Conservation (phyloP, 2,888 invertebrate genomes). For the Pachymerium ferrugineum region DNA sequence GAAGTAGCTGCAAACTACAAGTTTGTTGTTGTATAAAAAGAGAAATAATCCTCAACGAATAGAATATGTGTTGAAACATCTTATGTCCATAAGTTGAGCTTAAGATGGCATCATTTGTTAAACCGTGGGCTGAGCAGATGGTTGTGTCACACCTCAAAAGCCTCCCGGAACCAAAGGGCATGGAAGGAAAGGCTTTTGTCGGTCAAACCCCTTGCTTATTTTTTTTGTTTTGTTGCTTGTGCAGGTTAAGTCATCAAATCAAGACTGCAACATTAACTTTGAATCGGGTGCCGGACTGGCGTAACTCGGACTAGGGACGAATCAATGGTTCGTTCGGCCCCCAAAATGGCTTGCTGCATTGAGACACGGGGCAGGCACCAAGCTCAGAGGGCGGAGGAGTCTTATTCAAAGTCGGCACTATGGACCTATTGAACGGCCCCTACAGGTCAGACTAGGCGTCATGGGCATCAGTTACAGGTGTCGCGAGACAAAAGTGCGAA, state of each 20-base stretch:
- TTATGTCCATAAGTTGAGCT: no score
- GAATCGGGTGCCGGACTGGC: not conserved
- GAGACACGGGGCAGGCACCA: not conserved
- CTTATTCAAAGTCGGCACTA: not conserved
- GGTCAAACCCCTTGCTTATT: not conserved
- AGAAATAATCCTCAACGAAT: no score
- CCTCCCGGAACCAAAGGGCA: no score
- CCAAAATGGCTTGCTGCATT: not conserved
- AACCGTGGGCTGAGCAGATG: not conserved
- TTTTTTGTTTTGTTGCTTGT: not conserved
- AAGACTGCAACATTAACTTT: not conserved
- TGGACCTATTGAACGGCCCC: not conserved
- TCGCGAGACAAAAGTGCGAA: slow-evolving; percentile 4
- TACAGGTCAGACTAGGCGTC: not conserved
- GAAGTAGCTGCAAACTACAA: no score
- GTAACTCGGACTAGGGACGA: not conserved
- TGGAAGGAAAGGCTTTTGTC: not conserved
- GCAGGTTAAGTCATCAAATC: not conserved
- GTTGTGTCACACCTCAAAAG: not conserved
- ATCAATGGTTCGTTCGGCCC: not conserved
- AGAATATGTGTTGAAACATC: no score
- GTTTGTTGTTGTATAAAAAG: no score
- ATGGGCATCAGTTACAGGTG: slow-evolving; percentile 21
- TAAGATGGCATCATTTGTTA: no score
- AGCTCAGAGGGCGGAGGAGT: not conserved